Evolutionary conservation across 2,888 invertebrate species (phyloP).

Genomic region (Tipula helvola): DNA sequence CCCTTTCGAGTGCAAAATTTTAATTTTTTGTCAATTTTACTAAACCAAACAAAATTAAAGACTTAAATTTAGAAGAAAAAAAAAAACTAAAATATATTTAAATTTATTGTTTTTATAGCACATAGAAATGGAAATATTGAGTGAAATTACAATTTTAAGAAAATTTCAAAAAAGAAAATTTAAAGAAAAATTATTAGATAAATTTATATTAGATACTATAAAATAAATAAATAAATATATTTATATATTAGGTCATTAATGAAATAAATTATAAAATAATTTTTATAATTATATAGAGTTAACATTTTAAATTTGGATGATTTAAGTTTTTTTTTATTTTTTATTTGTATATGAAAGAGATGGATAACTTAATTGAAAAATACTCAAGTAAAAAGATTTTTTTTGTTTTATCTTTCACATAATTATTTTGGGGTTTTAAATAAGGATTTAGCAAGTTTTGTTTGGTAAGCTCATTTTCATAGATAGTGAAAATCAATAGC

Average conservation of each 20-base stretch:
- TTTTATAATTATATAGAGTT: not conserved
- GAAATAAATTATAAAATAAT: not conserved
- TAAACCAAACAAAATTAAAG: not conserved
- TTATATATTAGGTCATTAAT: not conserved
- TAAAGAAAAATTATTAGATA: not conserved
- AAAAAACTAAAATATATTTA: not conserved
- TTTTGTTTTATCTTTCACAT: not conserved
- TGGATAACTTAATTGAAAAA: not conserved
- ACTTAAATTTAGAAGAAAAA: not conserved
- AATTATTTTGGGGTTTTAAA: not conserved
- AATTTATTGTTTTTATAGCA: not conserved
- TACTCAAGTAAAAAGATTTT: not conserved
- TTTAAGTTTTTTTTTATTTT: not conserved
- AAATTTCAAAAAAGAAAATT: not conserved
- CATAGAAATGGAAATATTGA: not conserved
- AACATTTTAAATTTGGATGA: not conserved
- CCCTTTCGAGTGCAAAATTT: not conserved
- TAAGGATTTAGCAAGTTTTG: not conserved
- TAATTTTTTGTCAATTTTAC: not conserved
- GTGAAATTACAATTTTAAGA: not conserved
- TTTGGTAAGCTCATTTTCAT: not conserved
- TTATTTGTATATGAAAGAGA: not conserved
- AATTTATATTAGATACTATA: not conserved
- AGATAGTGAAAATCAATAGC: not conserved
- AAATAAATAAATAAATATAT: not conserved